phyloP scores from a whole-genome alignment of 2,797 vertebrate genomes.

The Hypotaenidia okinawae region DNA sequence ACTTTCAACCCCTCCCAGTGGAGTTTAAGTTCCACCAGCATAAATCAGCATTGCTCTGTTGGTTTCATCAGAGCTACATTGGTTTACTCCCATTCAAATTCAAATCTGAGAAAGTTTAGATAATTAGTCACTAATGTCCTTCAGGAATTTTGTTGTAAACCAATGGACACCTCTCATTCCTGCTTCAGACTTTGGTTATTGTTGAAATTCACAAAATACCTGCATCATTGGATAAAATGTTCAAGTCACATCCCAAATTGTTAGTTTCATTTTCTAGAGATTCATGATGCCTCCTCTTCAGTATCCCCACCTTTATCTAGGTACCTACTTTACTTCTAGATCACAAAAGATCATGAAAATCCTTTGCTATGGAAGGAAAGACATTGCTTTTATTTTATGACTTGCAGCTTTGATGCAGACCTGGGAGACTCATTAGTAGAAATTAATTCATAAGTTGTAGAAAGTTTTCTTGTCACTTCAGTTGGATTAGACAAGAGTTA shows the following conservation, averaged over 20 bases:
- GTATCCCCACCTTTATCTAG: not conserved
- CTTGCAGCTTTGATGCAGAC: not conserved
- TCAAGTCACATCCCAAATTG: not conserved
- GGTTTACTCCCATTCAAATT: not conserved
- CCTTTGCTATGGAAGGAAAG: not conserved
- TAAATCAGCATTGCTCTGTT: not conserved
- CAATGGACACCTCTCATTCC: not conserved
- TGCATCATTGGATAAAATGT: not conserved
- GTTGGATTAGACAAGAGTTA: not conserved
- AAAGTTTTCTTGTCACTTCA: constrained; percentile 15
- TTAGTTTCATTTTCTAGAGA: not conserved
- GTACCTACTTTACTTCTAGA: not conserved
- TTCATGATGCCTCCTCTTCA: not conserved
- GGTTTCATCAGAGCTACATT: not conserved
- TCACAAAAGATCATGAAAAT: not conserved
- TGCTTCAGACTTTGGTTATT: not conserved
- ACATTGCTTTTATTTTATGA: not conserved
- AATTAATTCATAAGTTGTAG: not conserved
- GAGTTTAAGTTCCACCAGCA: not conserved
- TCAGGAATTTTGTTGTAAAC: not conserved
- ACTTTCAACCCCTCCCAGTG: not conserved
- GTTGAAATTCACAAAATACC: not conserved
- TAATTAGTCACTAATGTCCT: not conserved
- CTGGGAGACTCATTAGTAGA: not conserved
- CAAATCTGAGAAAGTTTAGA: not conserved